Evolutionary conservation across 2,888 invertebrate genomes (phyloP).

Genomic region (Trichacis sp.): DNA sequence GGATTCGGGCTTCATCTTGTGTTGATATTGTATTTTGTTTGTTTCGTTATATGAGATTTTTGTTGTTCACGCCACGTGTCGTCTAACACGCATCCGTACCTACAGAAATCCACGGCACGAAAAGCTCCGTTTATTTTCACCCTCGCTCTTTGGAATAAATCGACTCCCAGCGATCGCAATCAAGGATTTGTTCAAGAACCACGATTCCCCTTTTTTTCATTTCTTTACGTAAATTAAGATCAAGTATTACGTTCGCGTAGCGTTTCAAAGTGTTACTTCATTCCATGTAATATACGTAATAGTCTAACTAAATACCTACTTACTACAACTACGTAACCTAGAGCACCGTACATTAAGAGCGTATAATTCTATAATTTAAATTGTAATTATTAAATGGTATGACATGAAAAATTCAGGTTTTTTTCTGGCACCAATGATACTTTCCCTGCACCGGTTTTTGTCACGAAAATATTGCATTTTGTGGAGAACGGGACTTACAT

Average conservation of each 20-base stretch:
- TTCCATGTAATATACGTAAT: constrained; percentile 70
- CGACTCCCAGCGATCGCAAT: constrained; percentile 20
- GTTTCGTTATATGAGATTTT: constrained; percentile 66
- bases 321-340: constrained; percentile 68
- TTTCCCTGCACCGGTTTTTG: constrained; percentile 1
- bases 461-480: no score
- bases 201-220: constrained; percentile 15
- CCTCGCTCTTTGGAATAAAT: constrained; percentile 3
- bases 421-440: constrained; percentile 10
- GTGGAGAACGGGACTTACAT: no score
- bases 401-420: constrained; percentile 57
- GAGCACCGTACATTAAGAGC: constrained; percentile 68
- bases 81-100: constrained; percentile 65
- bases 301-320: constrained; percentile 67
- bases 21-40: constrained; percentile 70
- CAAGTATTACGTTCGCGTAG: constrained; percentile 69
- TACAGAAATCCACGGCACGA: constrained; percentile 49
- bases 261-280: constrained; percentile 65
- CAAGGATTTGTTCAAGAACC: constrained; percentile 21
- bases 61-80: constrained; percentile 67
- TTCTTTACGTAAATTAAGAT: constrained; percentile 59
- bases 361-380: constrained; percentile 69
- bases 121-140: constrained; percentile 14
- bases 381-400: constrained; percentile 70
- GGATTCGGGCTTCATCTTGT: constrained; percentile 66